Evolutionary conservation across 2,113 vertebrate genomes (phyloP).

Genomic region (Lichenostomus cassidix): DNA sequence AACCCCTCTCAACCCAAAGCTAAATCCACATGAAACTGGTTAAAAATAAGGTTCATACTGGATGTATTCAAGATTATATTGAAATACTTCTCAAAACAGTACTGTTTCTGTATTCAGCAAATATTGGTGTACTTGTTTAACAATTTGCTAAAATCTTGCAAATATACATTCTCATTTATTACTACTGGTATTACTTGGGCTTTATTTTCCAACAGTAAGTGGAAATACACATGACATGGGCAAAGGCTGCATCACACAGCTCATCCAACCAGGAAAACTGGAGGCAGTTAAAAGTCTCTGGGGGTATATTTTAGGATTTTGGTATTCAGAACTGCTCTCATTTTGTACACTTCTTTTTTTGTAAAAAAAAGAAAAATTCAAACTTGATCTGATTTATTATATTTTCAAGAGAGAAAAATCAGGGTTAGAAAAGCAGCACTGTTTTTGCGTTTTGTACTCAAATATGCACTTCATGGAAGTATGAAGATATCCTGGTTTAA

Average conservation of each 20-base stretch:
- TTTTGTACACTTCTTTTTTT: not conserved
- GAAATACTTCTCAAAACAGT: not conserved
- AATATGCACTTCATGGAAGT: not conserved
- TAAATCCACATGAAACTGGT: not conserved
- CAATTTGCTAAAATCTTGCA: not conserved
- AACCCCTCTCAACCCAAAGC: not conserved
- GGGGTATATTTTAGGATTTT: not conserved
- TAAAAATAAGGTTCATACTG: not conserved
- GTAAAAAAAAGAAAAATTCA: not conserved
- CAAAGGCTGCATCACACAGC: not conserved
- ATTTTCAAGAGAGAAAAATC: not conserved
- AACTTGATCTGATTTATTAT: constrained; percentile 1
- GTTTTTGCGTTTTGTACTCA: not conserved
- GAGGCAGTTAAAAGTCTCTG: not conserved
- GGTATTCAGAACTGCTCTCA: not conserved
- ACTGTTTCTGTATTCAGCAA: not conserved
- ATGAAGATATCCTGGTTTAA: not conserved
- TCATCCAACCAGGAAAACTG: not conserved
- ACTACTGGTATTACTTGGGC: not conserved
- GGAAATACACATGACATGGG: not conserved
- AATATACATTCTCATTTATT: not conserved
- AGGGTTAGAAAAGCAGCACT: constrained; percentile 1
- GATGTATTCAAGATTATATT: not conserved
- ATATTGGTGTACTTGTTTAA: not conserved
- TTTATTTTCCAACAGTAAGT: constrained; percentile 7